phyloP scores from a whole-genome alignment of 2,888 invertebrate genomes.

The Drosophila paracracens region DNA sequence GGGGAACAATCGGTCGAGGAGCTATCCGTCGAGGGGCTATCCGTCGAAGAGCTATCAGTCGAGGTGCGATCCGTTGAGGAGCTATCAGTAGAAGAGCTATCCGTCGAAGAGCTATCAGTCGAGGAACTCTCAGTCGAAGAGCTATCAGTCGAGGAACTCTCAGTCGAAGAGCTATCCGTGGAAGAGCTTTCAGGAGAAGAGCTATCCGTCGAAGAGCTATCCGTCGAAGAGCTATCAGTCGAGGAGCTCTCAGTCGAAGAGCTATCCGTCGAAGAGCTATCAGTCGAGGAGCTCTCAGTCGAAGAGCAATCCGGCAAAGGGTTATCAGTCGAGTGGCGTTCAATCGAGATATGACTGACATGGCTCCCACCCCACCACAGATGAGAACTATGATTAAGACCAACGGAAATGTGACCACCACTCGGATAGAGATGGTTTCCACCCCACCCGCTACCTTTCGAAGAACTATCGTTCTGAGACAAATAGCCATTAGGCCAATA shows the following conservation, averaged over 20 bases:
- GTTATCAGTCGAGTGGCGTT: accelerated
- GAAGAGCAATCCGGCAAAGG: not conserved
- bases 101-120: not conserved
- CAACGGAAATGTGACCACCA: no score
- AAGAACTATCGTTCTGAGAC: no score
- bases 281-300: not conserved
- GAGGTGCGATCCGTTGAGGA: not conserved
- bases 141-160: accelerated
- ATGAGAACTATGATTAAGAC: no score
- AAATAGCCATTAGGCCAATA: not conserved
- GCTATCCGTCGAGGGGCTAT: no score
- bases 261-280: not conserved
- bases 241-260: not conserved
- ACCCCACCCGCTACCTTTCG: not conserved
- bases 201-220: accelerated
- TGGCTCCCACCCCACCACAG: no score
- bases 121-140: not conserved
- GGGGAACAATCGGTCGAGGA: no score
- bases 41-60: no score
- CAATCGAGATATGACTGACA: accelerated
- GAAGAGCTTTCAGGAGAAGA: not conserved
- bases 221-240: not conserved
- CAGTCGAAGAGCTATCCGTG: not conserved
- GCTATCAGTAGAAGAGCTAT: not conserved
- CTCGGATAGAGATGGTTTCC: no score